Evolutionary conservation across 1,140 invertebrate species (phyloP).

Genomic region (Zaprionus ghesquierei): DNA sequence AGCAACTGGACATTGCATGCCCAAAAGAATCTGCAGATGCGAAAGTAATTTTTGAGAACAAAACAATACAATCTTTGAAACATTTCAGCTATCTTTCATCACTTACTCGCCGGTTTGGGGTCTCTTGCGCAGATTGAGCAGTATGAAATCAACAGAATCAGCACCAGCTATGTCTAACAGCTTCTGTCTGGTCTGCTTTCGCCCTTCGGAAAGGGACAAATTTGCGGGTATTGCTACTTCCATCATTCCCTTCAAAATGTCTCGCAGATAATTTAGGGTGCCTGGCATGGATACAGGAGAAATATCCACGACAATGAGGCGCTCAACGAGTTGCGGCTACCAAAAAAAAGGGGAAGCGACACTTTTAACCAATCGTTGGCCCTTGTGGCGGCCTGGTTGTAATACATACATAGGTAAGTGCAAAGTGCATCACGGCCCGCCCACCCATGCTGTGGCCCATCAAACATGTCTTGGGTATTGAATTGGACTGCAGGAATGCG

Average conservation of each 20-base stretch:
- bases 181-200: constrained; percentile 85
- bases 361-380: too few species aligned
- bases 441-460: constrained; percentile 97
- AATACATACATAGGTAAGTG: constrained; percentile 86
- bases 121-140: constrained; percentile 82
- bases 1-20: constrained; percentile 86
- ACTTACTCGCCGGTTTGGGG: constrained; percentile 55
- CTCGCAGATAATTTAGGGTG: constrained; percentile 85
- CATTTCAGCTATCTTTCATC: fast-evolving
- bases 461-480: constrained; percentile 86
- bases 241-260: constrained; percentile 87
- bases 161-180: constrained; percentile 83
- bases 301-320: constrained; percentile 92
- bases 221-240: constrained; percentile 84
- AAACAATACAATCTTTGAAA: too few species aligned
- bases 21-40: constrained; percentile 69
- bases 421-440: constrained; percentile 90
- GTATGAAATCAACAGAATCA: constrained; percentile 84
- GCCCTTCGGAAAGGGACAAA: constrained; percentile 86
- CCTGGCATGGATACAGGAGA: constrained; percentile 88
- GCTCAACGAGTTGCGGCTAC: constrained; percentile 90
- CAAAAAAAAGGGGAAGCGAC: neutral
- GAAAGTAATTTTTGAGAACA: neutral
- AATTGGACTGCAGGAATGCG: constrained; percentile 82
- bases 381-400: neutral